These are phyloP conservation scores for Oryzias celebensis DNA, from an alignment of 2,113 vertebrate genomes.

Conservation along the genomic window DNA sequence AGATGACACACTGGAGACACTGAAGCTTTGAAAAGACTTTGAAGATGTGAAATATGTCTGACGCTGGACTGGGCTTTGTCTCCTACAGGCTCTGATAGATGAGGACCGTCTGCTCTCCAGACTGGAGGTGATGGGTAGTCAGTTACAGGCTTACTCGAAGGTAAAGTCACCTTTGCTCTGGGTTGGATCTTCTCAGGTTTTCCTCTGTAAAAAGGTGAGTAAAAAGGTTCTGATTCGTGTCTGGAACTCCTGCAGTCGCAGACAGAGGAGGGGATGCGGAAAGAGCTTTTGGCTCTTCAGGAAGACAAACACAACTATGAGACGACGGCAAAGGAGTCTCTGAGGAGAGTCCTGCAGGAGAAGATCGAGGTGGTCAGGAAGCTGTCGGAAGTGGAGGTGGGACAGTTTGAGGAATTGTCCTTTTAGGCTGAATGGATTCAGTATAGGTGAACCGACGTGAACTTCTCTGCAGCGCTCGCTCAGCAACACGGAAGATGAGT, in stretches of 20 bases:
- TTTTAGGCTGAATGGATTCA: background rate
- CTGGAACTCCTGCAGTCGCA: slow-evolving; percentile 81
- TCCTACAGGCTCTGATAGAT: slow-evolving; percentile 93
- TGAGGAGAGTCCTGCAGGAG: slow-evolving; percentile 98
- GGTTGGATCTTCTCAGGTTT: background rate
- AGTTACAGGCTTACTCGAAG: slow-evolving; percentile 96
- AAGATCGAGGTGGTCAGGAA: slow-evolving; percentile 98
- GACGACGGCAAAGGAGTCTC: slow-evolving; percentile 98
- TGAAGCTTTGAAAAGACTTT: no score
- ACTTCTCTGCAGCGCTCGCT: slow-evolving; percentile 82
- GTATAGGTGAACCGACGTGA: no score
- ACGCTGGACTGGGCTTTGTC: slow-evolving; percentile 1
- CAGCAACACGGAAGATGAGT: slow-evolving; percentile 98
- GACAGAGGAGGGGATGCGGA: slow-evolving; percentile 94
- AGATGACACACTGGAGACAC: no score
- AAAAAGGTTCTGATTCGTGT: background rate
- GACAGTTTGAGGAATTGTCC: background rate
- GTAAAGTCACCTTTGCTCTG: slow-evolving; percentile 56
- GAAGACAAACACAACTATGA: slow-evolving; percentile 99
- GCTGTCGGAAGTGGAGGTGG: slow-evolving; percentile 98
- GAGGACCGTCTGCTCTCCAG: slow-evolving; percentile 97
- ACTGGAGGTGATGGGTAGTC: slow-evolving; percentile 98
- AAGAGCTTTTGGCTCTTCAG: slow-evolving; percentile 93
- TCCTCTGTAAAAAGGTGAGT: no score
- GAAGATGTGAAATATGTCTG: no score